Percentiles rank a stretch among this genome's conserved stretches.
Conservation (phyloP, 2,797 vertebrate genomes). For the Takifugu ocellatus region DNA sequence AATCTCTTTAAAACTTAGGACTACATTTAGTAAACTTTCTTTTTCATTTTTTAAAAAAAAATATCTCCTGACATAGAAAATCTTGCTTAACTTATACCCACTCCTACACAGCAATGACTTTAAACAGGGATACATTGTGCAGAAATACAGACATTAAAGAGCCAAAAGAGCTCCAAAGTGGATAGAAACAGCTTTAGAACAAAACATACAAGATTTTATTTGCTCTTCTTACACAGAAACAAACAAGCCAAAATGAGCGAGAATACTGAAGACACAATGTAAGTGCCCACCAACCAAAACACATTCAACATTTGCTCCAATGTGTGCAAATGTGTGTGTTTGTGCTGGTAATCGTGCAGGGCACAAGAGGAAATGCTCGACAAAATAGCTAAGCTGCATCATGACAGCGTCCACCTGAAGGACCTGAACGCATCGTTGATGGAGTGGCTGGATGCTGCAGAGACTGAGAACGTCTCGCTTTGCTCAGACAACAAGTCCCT, state of each 20-base stretch:
- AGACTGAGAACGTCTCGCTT: conserved; percentile 48
- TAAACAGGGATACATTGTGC: too few relatives aligned
- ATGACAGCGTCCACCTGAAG: conserved; percentile 41
- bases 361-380: conserved; percentile 45
- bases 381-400: conserved; percentile 51
- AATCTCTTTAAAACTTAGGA: too few relatives aligned
- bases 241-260: conserved; percentile 34
- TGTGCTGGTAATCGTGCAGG: conserved; percentile 31
- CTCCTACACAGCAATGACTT: too few relatives aligned
- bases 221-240: not conserved
- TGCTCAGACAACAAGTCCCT: conserved; percentile 46
- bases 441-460: conserved; percentile 52
- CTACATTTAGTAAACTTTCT: too few relatives aligned
- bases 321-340: not conserved
- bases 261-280: conserved; percentile 38
- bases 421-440: conserved; percentile 47
- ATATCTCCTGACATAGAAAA: too few relatives aligned
- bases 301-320: not conserved
- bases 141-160: too few relatives aligned
- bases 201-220: not conserved
- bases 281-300: conserved; percentile 21
- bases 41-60: too few relatives aligned
- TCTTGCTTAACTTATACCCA: too few relatives aligned
- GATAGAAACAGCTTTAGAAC: not conserved
- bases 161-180: too few relatives aligned